Evolutionary conservation across 1,140 invertebrate genomes (phyloP).

Genomic region (Gyrodactylus salaris): DNA sequence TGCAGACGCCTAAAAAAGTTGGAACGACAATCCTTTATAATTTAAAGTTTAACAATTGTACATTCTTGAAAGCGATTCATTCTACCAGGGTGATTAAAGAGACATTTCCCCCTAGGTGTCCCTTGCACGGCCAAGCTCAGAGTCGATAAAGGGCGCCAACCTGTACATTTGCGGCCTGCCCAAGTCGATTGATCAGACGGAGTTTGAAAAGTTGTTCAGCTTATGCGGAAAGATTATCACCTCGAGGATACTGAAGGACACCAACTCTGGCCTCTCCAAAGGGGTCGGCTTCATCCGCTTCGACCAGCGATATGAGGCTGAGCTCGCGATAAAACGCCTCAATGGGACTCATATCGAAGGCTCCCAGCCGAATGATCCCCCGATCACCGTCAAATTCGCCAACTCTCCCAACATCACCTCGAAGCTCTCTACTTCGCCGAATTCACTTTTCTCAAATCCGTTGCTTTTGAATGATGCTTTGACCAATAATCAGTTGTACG

Average conservation of each 20-base stretch:
- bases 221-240: constrained; percentile 7
- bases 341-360: constrained; percentile 69
- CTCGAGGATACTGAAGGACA: constrained; percentile 3
- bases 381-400: constrained; percentile 94
- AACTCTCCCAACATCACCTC: constrained; percentile 31
- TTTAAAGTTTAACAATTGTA: not conserved
- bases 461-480: not conserved
- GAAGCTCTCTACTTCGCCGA: not conserved
- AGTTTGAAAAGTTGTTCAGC: constrained; percentile 1
- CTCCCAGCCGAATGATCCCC: constrained; percentile 42
- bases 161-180: constrained; percentile 7
- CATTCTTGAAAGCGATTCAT: not conserved
- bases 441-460: not conserved
- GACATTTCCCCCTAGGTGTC: constrained; percentile 6
- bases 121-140: constrained; percentile 4
- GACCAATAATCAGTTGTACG: not conserved
- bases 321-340: constrained; percentile 75
- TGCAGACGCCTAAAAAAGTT: too few relatives aligned
- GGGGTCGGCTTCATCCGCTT: constrained; percentile 96
- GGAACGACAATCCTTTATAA: too few relatives aligned
- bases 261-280: constrained; percentile 28
- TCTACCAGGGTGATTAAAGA: too few relatives aligned
- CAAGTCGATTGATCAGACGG: not conserved
- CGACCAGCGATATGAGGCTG: constrained; percentile 79
- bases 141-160: constrained; percentile 8